phyloP scores from a whole-genome alignment of 2,797 vertebrate genomes.

The Okamejei kenojei region DNA sequence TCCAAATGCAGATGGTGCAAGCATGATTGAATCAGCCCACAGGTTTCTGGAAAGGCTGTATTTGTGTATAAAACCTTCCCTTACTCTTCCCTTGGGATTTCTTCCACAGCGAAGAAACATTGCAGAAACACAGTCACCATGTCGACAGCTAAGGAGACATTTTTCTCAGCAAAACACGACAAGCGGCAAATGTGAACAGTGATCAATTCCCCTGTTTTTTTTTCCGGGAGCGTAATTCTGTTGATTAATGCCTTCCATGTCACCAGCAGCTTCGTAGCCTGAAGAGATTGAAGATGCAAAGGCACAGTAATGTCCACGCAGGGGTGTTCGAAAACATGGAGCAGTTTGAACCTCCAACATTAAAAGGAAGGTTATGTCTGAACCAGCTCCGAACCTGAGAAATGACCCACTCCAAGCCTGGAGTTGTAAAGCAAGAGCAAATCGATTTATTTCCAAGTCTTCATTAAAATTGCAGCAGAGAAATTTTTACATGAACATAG shows the following conservation, averaged over 20 bases:
- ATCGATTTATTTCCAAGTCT: background rate
- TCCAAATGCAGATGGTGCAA: too few species aligned
- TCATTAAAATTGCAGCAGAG: background rate
- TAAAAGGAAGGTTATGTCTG: background rate
- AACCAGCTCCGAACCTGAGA: background rate
- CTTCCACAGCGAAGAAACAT: background rate
- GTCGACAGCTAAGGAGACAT: background rate
- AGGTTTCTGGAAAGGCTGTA: background rate
- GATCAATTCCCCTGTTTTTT: background rate
- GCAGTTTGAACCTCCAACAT: background rate
- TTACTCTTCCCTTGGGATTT: background rate
- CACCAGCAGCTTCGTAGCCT: too few species aligned
- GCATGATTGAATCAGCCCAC: background rate
- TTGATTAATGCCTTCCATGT: background rate
- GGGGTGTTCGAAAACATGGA: background rate
- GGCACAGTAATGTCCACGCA: background rate
- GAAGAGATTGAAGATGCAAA: background rate
- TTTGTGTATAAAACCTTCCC: background rate
- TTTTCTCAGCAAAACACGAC: background rate
- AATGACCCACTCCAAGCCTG: background rate
- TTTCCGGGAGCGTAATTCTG: background rate
- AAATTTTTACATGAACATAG: too few species aligned
- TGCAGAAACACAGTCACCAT: background rate
- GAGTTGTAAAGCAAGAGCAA: background rate
- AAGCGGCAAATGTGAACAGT: background rate